phyloP scores from a whole-genome alignment of 2,888 invertebrate genomes.

The Drosophila ustulata region DNA sequence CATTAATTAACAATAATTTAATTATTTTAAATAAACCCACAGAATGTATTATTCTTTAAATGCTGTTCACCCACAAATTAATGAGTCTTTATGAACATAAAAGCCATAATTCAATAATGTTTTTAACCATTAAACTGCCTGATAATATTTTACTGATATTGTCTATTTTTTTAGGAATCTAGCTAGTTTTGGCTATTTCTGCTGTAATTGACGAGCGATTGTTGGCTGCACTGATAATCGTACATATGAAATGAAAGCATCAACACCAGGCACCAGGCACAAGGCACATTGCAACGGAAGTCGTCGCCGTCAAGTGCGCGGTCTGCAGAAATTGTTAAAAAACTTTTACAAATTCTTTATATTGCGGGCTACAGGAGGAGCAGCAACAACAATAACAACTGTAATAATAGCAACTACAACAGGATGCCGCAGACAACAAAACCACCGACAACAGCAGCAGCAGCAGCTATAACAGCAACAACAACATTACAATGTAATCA shows the following conservation, averaged over 20 bases:
- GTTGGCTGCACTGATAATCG: background rate
- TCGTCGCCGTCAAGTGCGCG: conserved; percentile 77
- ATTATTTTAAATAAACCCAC: too few relatives aligned
- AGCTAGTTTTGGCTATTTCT: too few relatives aligned
- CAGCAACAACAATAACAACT: conserved; percentile 57
- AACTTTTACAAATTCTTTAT: conserved; percentile 76
- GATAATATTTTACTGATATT: too few relatives aligned
- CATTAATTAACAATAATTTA: too few relatives aligned
- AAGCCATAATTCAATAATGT: too few relatives aligned
- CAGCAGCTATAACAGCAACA: conserved; percentile 41
- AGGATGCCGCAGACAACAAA: conserved; percentile 77
- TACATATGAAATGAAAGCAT: conserved; percentile 70
- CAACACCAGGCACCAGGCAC: conserved; percentile 77
- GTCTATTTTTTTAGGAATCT: too few relatives aligned
- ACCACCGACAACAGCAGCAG: conserved; percentile 49
- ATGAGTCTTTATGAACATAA: too few relatives aligned
- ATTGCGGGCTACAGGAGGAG: conserved; percentile 61
- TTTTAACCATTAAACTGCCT: too few relatives aligned
- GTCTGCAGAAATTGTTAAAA: conserved; percentile 70
- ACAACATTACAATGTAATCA: conserved; percentile 71
- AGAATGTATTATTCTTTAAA: too few relatives aligned
- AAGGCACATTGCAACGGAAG: conserved; percentile 75
- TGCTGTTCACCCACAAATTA: too few relatives aligned
- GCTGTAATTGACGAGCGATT: too few relatives aligned
- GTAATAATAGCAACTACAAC: conserved; percentile 74